phyloP scores from a whole-genome alignment of 2,797 vertebrate genomes.

The Notoglanidium macrostoma region DNA sequence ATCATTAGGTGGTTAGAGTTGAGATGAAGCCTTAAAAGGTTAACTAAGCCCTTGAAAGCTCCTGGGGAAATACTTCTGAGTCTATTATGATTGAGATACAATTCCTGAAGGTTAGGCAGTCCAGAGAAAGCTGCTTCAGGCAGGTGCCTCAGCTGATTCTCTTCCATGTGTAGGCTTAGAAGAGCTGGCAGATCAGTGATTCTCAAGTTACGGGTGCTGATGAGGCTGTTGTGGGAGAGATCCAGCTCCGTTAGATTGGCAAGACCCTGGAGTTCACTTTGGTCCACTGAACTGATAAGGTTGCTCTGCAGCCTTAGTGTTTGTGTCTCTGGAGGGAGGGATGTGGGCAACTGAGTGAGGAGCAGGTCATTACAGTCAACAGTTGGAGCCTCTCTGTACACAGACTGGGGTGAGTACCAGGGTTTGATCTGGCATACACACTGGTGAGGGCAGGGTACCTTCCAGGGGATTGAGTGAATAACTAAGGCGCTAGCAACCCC shows the following conservation, averaged over 20 bases:
- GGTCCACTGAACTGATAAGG: slow-evolving; percentile 81
- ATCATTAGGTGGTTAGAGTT: slow-evolving; percentile 90
- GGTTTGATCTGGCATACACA: slow-evolving; percentile 95
- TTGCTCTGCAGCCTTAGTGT: slow-evolving; percentile 95
- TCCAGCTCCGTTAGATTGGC: slow-evolving; percentile 93
- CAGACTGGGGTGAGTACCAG: slow-evolving; percentile 93
- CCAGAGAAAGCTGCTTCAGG: slow-evolving; percentile 84
- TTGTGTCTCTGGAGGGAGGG: slow-evolving; percentile 85
- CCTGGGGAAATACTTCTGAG: slow-evolving; percentile 81
- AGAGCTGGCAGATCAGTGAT: slow-evolving; percentile 80
- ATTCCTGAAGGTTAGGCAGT: slow-evolving; percentile 88
- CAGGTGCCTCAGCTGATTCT: slow-evolving; percentile 87
- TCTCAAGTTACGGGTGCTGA: slow-evolving; percentile 74
- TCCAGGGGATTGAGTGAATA: slow-evolving; percentile 88
- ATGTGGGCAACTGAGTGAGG: slow-evolving; percentile 80
- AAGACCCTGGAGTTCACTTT: slow-evolving; percentile 78
- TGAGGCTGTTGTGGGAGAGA: slow-evolving; percentile 94
- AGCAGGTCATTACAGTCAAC: slow-evolving; percentile 96
- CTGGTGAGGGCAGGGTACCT: slow-evolving; percentile 83
- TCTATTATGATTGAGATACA: slow-evolving; percentile 96
- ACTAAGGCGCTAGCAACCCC: slow-evolving; percentile 73
- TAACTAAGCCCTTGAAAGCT: slow-evolving; percentile 84
- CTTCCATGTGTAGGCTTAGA: slow-evolving; percentile 92
- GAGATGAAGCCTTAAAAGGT: slow-evolving; percentile 89
- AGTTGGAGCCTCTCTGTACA: slow-evolving; percentile 90